These are phyloP conservation scores for Nyctereutes procyonoides DNA, from an alignment of 2,113 vertebrate genomes.

Conservation along the genomic window DNA sequence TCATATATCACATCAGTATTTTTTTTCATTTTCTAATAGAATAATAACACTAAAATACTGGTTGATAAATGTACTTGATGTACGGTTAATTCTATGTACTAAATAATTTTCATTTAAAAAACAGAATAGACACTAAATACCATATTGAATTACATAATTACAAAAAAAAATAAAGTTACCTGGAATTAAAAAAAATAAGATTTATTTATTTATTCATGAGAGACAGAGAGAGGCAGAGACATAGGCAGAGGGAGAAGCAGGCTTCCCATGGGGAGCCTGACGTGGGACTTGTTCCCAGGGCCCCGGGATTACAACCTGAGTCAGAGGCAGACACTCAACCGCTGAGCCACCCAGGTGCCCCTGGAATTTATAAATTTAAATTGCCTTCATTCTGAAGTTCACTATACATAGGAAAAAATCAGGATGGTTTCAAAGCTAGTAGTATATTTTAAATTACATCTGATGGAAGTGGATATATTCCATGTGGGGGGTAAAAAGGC, in stretches of 20 bases:
- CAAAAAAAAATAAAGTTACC: background rate
- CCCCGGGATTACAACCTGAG: too few species aligned
- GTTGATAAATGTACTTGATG: background rate
- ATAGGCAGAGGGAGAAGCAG: too few species aligned
- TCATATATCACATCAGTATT: background rate
- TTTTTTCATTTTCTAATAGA: background rate
- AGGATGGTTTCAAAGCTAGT: background rate
- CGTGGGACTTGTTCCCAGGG: too few species aligned
- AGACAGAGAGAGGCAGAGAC: too few species aligned
- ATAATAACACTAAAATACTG: background rate
- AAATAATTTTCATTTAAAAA: conserved; percentile 16
- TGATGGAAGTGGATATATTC: background rate
- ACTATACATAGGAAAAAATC: background rate
- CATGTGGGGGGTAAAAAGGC: background rate
- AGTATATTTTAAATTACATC: background rate
- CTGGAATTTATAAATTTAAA: background rate
- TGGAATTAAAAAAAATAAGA: background rate
- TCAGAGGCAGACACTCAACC: too few species aligned
- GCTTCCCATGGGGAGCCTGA: too few species aligned
- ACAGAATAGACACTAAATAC: background rate
- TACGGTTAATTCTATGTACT: background rate
- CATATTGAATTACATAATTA: background rate
- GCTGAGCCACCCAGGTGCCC: too few species aligned
- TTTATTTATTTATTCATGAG: too few species aligned
- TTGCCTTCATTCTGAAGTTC: background rate